Conservation (phyloP, 2,113 vertebrate species). For the Oncorhynchus clarkii region DNA sequence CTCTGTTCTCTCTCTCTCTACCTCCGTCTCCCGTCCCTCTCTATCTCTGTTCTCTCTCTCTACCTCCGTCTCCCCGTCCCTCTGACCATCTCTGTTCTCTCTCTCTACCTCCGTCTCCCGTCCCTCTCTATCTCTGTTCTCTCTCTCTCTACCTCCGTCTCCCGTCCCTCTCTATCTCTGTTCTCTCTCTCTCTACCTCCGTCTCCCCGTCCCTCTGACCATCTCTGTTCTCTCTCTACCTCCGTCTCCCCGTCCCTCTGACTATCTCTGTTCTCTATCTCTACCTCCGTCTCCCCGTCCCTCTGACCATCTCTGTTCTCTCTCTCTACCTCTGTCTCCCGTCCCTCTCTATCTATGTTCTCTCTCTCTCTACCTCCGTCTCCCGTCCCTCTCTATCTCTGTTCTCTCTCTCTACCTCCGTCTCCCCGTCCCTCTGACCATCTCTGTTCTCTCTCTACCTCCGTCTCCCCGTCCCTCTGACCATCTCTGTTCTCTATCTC, state of each 20-base stretch:
- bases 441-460: background rate
- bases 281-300: background rate
- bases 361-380: background rate
- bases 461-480: background rate
- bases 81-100: background rate
- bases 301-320: background rate
- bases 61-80: background rate
- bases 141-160: background rate
- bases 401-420: background rate
- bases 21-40: background rate
- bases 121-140: background rate
- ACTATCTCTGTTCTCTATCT: background rate
- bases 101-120: background rate
- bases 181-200: background rate
- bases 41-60: background rate
- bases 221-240: background rate
- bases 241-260: background rate
- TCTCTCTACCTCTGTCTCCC: background rate
- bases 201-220: conserved; percentile 1
- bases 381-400: background rate
- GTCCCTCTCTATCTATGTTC: background rate
- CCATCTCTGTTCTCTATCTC: background rate
- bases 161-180: background rate
- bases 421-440: background rate
- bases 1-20: background rate